Base-by-base conservation (phyloP, 2,113 vertebrate genomes). In the Tapirus terrestris region DNA sequence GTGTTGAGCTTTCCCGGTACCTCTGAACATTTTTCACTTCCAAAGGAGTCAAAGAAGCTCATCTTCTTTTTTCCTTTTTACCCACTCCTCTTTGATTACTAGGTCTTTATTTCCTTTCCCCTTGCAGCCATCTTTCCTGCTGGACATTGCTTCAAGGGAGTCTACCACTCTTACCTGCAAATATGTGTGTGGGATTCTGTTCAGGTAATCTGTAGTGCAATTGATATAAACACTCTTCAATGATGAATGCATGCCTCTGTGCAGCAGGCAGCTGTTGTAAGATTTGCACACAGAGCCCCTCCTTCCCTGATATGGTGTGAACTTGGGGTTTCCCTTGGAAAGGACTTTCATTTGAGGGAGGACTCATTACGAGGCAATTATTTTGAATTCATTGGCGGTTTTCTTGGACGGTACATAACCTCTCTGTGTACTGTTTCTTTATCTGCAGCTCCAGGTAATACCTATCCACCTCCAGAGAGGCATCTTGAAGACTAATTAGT, bases 401-500 rank as follows among this genome's bases (percentile, higher is more conserved):
- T 91, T 92, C 89, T 45, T 48, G 21, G 48, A 67, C 48, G 33
- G 58, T 72, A 21, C 45, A 16, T 51, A 81, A 84, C 58, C 65
- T 86, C 56, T 97, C 77, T 94, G 11, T 17, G 31, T 48, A 39
- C 29, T 79, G 27, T 73, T 94, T 93, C 75, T 60, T 96, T 96
- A 60, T 88, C 95, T 93, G 56, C 21, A 91, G 68, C 56, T 88
- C 65, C 53, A 75, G 79, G 79, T 93, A 88, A 90, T 92, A 88
- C 48, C 45, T 53, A 82, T 31, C 61, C n/a, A 82, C 76, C 53
- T 97, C 76, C 60, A 96, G 87, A 97, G 97, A 94, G 77, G 77
- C 73, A 94, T 82, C 94, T 96, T 92, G 87, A 97, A 96, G 84
- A 79, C 81, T 97, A 96, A 97, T 98, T 96, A 98, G 91, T 91